phyloP scores from a whole-genome alignment of 2,888 invertebrate species.

The Cotesia congregata region DNA sequence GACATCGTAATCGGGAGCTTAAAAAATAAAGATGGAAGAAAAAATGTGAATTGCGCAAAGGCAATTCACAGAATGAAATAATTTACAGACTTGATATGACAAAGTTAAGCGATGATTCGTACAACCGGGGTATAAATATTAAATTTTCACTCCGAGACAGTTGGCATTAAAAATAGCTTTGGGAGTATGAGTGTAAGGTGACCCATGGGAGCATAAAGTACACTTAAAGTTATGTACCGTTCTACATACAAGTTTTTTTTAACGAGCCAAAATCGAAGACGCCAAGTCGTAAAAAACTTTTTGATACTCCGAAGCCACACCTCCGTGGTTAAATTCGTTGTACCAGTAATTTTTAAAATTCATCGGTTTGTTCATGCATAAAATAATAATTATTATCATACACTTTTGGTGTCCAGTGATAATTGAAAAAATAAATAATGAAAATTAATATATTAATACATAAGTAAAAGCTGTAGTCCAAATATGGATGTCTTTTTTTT shows the following conservation, averaged over 20 bases:
- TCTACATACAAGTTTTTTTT: conserved; percentile 7
- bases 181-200: conserved; percentile 28
- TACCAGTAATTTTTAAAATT: background rate
- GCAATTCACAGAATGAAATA: conserved; percentile 42
- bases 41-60: conserved; percentile 46
- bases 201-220: conserved; percentile 41
- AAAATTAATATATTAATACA: background rate
- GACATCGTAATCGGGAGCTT: background rate
- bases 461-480: background rate
- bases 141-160: conserved; percentile 28
- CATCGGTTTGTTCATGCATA: background rate
- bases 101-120: conserved; percentile 32
- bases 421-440: background rate
- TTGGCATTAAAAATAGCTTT: background rate
- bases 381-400: background rate
- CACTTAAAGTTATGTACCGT: conserved; percentile 25
- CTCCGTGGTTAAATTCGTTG: background rate
- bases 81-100: conserved; percentile 41
- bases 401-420: background rate
- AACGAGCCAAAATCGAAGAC: conserved; percentile 7
- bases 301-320: background rate
- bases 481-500: too few relatives aligned
- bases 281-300: background rate
- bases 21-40: conserved; percentile 21
- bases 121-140: conserved; percentile 29